Percentiles rank a stretch among this genome's conserved stretches.
Conservation (phyloP, 1,140 invertebrate species). For the Steinernema feltiae region DNA sequence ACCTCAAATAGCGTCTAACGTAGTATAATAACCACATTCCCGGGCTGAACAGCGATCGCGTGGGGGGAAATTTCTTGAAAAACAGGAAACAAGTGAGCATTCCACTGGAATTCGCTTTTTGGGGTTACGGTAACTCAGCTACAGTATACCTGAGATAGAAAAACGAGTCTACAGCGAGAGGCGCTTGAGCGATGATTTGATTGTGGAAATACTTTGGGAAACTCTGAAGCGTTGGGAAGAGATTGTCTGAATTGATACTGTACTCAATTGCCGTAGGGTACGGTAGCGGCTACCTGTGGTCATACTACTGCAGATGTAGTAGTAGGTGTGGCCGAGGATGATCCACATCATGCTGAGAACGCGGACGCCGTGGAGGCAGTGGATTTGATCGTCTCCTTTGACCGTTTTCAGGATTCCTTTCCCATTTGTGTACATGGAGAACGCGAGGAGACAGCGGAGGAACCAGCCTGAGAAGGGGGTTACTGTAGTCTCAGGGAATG, state of each 20-base stretch:
- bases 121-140: background rate
- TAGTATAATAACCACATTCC: conserved; percentile 25
- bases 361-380: conserved; percentile 50
- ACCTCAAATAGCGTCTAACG: conserved; percentile 27
- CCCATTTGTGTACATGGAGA: conserved; percentile 44
- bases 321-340: conserved; percentile 53
- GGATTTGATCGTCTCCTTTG: conserved; percentile 47
- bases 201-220: conserved; percentile 56
- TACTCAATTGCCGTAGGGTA: too few relatives aligned
- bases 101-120: conserved; percentile 45
- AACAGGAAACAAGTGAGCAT: conserved; percentile 54
- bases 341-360: conserved; percentile 57
- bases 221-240: conserved; percentile 45
- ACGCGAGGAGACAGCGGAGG: conserved; percentile 41
- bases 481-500: too few relatives aligned
- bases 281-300: too few relatives aligned
- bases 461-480: conserved; percentile 39
- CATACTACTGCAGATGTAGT: conserved; percentile 47
- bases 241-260: too few relatives aligned
- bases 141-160: conserved; percentile 52
- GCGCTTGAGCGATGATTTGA: conserved; percentile 56
- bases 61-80: conserved; percentile 37
- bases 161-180: conserved; percentile 55
- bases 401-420: conserved; percentile 21
- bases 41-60: conserved; percentile 22